phyloP scores from a whole-genome alignment of 2,797 vertebrate genomes.

The Tokudaia muenninki region DNA sequence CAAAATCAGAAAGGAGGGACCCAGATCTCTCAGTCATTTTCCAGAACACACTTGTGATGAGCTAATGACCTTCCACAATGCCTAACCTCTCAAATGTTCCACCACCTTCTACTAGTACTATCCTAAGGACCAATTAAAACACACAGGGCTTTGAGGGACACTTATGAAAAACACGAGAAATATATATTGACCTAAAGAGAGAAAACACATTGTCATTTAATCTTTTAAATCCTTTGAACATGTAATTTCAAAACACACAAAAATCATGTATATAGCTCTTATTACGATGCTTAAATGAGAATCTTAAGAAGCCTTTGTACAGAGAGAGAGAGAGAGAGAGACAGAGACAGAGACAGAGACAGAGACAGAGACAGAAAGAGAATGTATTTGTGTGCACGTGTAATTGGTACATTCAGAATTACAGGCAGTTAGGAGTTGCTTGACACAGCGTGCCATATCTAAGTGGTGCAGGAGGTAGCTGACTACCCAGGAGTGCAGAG shows the following conservation, averaged over 20 bases:
- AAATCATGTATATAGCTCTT: background rate
- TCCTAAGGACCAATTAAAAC: background rate
- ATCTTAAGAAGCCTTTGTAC: background rate
- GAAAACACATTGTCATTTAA: background rate
- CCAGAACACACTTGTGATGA: background rate
- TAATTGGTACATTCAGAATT: too few species aligned
- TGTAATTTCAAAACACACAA: background rate
- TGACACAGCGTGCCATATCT: too few species aligned
- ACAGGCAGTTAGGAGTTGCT: too few species aligned
- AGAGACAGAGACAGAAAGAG: too few species aligned
- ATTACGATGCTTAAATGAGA: background rate
- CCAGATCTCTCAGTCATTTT: background rate
- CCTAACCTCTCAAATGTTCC: background rate
- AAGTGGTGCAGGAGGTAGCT: too few species aligned
- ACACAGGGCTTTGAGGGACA: too few species aligned
- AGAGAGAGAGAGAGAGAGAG: too few species aligned
- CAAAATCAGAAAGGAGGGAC: background rate
- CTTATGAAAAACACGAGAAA: background rate
- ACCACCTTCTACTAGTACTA: background rate
- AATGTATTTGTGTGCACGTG: too few species aligned
- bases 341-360: too few species aligned
- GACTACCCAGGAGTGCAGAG: too few species aligned
- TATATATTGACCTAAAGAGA: background rate
- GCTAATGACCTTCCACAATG: background rate
- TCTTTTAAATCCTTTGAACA: background rate